Evolutionary conservation across 2,888 invertebrate species (phyloP).

Genomic region (Gymnoscelis rufifasciata): DNA sequence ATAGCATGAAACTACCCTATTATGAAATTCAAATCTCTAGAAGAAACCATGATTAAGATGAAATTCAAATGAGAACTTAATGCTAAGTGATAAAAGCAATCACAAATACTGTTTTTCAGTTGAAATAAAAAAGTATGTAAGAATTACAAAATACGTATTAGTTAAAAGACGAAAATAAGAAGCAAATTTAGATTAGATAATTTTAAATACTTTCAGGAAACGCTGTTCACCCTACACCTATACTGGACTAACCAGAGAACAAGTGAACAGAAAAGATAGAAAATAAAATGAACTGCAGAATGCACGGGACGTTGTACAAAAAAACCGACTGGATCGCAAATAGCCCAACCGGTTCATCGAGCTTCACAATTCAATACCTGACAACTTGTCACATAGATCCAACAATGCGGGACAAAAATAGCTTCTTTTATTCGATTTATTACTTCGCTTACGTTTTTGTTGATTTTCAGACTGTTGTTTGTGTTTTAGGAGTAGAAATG

Average conservation of each 20-base stretch:
- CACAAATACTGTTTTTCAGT: too few relatives aligned
- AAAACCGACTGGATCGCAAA: conserved; percentile 21
- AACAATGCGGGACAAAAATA: not conserved
- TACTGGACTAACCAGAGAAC: not conserved
- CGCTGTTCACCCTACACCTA: not conserved
- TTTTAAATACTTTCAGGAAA: too few relatives aligned
- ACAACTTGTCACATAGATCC: not conserved
- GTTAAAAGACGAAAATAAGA: too few relatives aligned
- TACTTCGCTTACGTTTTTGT: not conserved
- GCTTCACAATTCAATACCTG: conserved; percentile 3
- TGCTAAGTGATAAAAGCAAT: too few relatives aligned
- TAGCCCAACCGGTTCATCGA: conserved; percentile 23
- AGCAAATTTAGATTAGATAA: too few relatives aligned
- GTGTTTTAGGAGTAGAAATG: too few relatives aligned
- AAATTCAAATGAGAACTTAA: too few relatives aligned
- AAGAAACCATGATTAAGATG: too few relatives aligned
- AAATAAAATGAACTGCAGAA: conserved; percentile 3
- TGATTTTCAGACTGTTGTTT: not conserved
- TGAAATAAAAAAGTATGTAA: too few relatives aligned
- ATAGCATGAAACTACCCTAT: too few relatives aligned
- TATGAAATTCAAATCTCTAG: too few relatives aligned
- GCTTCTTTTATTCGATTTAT: not conserved
- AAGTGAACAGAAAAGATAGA: not conserved
- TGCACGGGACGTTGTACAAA: conserved; percentile 17
- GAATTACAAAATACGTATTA: too few relatives aligned